Evolutionary conservation across 53 echinoderm and acorn worm genomes (phyloP).

Genomic region (Crossaster papposus): DNA sequence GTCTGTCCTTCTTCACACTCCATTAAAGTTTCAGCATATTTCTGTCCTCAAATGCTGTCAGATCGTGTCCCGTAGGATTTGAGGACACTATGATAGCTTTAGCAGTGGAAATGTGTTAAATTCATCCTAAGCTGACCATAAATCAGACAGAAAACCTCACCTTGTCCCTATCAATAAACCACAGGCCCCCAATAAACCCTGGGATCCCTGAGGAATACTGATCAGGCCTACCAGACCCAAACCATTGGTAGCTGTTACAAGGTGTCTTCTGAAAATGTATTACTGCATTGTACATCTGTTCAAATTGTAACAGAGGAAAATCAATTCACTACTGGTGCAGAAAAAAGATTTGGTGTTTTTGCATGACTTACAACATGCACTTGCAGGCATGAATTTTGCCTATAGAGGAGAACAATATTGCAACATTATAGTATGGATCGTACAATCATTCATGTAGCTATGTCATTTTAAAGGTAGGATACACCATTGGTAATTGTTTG

Average conservation of each 20-base stretch:
- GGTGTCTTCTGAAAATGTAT: too few species aligned
- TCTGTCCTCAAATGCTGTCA: background rate
- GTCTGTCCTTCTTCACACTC: conserved; percentile 7
- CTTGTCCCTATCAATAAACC: conserved; percentile 41
- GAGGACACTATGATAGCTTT: conserved; percentile 8
- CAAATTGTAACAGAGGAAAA: too few species aligned
- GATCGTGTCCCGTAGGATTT: background rate
- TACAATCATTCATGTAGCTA: too few species aligned
- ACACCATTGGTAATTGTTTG: too few species aligned
- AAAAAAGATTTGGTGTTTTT: too few species aligned
- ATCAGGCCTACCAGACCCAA: background rate
- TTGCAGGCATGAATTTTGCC: too few species aligned
- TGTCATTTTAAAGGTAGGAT: too few species aligned
- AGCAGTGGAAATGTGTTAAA: conserved; percentile 21
- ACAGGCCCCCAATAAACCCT: conserved; percentile 13
- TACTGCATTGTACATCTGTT: too few species aligned
- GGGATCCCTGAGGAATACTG: conserved; percentile 14
- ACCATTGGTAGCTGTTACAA: background rate
- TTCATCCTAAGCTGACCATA: conserved; percentile 8
- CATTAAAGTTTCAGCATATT: background rate
- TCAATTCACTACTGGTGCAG: too few species aligned
- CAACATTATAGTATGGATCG: too few species aligned
- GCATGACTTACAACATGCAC: too few species aligned
- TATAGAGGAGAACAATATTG: too few species aligned
- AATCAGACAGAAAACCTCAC: conserved; percentile 13